Evolutionary conservation across 2,888 invertebrate genomes (phyloP).

Genomic region (Eremobia ochroleuca): DNA sequence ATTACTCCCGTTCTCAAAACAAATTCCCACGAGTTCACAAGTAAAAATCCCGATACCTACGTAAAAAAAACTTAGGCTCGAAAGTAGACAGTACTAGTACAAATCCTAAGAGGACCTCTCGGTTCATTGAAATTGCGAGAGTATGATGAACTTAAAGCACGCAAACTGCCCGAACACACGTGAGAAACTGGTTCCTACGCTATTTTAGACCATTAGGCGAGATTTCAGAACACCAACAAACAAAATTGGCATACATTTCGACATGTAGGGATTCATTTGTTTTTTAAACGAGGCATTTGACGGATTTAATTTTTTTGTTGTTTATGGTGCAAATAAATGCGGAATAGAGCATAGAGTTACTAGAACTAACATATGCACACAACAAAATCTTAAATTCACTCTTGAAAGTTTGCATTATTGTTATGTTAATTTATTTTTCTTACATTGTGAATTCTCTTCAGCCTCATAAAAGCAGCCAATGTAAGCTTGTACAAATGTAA

Average conservation of each 20-base stretch:
- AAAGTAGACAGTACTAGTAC: constrained; percentile 18
- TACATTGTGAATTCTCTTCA: neutral
- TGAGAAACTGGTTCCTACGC: constrained; percentile 79
- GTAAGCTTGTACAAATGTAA: neutral
- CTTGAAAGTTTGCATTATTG: neutral
- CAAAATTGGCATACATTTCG: constrained; percentile 50
- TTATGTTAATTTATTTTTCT: neutral
- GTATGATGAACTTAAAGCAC: constrained; percentile 84
- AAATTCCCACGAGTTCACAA: neutral
- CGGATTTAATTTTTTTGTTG: neutral
- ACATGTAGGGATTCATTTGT: neutral
- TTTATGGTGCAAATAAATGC: neutral
- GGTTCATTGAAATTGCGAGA: constrained; percentile 82
- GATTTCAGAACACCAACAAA: constrained; percentile 54
- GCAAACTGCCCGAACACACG: constrained; percentile 75
- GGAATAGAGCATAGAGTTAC: neutral
- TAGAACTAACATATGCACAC: neutral
- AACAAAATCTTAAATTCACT: neutral
- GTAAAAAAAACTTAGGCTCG: neutral
- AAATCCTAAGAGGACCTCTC: constrained; percentile 51
- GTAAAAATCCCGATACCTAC: neutral
- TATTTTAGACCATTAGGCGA: constrained; percentile 72
- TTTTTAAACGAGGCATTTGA: neutral
- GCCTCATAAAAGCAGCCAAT: neutral
- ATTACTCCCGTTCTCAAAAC: neutral